Conservation (phyloP, 2,888 invertebrate species). For the Frankliniella fusca region DNA sequence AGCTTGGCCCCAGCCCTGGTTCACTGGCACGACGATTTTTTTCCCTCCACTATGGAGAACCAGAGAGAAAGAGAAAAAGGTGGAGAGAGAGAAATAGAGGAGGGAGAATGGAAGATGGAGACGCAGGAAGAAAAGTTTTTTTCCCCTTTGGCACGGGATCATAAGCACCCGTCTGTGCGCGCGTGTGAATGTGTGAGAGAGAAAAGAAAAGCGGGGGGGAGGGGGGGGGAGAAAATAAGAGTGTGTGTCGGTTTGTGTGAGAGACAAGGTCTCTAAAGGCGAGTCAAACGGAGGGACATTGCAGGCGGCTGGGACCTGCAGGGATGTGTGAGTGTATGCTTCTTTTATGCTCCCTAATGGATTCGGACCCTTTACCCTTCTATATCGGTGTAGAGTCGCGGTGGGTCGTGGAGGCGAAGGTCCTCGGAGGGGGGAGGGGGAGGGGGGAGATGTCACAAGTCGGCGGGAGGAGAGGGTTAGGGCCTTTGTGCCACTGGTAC, state of each 20-base stretch:
- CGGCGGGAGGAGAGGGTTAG: neutral
- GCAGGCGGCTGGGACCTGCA: neutral
- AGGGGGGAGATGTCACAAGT: neutral
- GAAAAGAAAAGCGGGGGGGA: neutral
- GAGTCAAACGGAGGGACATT: neutral
- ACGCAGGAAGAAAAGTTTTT: no score
- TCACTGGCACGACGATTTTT: no score
- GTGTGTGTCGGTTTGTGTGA: neutral
- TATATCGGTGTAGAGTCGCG: neutral
- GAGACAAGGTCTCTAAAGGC: neutral
- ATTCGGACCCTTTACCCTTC: constrained; percentile 15
- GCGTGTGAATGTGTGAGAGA: neutral
- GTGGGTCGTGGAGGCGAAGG: neutral
- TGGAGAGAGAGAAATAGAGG: no score
- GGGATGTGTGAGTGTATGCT: neutral
- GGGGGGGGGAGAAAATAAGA: neutral
- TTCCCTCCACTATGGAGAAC: no score
- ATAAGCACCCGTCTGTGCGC: neutral
- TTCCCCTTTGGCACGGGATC: no score
- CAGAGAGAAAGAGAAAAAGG: no score
- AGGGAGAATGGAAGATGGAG: no score
- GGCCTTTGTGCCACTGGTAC: neutral
- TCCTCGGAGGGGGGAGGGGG: neutral
- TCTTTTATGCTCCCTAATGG: neutral
- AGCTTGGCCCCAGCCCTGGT: no score